phyloP scores from a whole-genome alignment of 2,113 vertebrate species.

The Gambusia affinis region DNA sequence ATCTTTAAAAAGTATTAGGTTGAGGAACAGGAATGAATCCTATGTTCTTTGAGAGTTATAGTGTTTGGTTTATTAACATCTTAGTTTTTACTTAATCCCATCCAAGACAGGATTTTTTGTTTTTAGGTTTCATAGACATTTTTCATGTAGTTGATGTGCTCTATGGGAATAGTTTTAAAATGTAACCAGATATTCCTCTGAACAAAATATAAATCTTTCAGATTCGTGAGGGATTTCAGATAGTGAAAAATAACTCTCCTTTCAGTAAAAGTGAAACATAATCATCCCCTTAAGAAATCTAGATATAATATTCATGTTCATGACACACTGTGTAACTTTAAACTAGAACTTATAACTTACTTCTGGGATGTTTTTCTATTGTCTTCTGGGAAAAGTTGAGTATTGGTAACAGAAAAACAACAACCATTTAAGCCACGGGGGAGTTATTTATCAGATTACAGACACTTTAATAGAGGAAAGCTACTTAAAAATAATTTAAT shows the following conservation, averaged over 20 bases:
- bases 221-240: not conserved
- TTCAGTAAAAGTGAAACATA: not conserved
- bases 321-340: not conserved
- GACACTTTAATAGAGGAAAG: not conserved
- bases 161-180: not conserved
- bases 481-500: not conserved
- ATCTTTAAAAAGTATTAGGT: not conserved
- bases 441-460: not conserved
- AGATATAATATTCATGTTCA: not conserved
- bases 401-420: not conserved
- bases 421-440: not conserved
- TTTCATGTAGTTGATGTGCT: not conserved
- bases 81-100: not conserved
- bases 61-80: not conserved
- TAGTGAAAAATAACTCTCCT: not conserved
- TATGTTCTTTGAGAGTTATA: too few species aligned
- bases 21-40: not conserved
- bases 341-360: not conserved
- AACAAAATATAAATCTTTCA: not conserved
- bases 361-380: not conserved
- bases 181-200: not conserved
- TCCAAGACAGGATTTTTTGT: not conserved
- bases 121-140: not conserved
- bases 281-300: not conserved
- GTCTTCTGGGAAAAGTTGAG: not conserved